phyloP scores from a whole-genome alignment of 2,888 invertebrate species.

The Drosophila ochracea region DNA sequence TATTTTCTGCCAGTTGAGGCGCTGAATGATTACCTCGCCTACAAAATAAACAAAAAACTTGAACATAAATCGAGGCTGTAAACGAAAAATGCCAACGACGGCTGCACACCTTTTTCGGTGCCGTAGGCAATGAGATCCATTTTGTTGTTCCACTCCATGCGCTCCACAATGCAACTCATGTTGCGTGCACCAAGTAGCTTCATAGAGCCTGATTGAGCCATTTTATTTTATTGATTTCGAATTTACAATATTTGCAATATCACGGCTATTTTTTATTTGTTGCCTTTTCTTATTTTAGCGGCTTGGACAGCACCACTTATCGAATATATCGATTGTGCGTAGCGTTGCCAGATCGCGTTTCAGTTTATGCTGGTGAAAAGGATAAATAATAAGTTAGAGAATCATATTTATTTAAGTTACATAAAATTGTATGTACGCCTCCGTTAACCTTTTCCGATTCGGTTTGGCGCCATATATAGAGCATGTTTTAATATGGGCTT shows the following conservation, averaged over 20 bases:
- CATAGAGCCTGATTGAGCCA: slow-evolving; percentile 84
- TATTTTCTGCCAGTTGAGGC: slow-evolving; percentile 97
- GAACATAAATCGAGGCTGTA: not conserved
- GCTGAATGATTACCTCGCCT: slow-evolving; percentile 95
- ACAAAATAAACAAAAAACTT: not conserved
- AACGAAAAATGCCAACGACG: not conserved
- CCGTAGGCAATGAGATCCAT: slow-evolving; percentile 96
- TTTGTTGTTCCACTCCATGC: slow-evolving; percentile 97
- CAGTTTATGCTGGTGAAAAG: not conserved
- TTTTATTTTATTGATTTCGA: slow-evolving; percentile 38
- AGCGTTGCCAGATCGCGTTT: slow-evolving; percentile 40
- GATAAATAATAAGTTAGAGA: slow-evolving; percentile 10
- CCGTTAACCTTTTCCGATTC: slow-evolving; percentile 14
- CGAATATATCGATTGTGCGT: slow-evolving; percentile 37
- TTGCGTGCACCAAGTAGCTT: slow-evolving; percentile 84
- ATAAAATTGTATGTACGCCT: slow-evolving; percentile 36
- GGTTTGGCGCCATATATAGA: slow-evolving; percentile 9
- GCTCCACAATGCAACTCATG: slow-evolving; percentile 87
- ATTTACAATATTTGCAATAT: slow-evolving; percentile 1
- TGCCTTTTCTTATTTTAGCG: slow-evolving; percentile 33
- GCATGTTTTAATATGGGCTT: slow-evolving; percentile 17
- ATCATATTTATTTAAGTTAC: slow-evolving; percentile 31
- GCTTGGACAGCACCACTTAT: slow-evolving; percentile 33
- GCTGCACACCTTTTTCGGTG: slow-evolving; percentile 90
- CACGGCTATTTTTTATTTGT: not conserved